Base-by-base conservation (phyloP, 2,888 invertebrate species). In the Athetis lepigone region DNA sequence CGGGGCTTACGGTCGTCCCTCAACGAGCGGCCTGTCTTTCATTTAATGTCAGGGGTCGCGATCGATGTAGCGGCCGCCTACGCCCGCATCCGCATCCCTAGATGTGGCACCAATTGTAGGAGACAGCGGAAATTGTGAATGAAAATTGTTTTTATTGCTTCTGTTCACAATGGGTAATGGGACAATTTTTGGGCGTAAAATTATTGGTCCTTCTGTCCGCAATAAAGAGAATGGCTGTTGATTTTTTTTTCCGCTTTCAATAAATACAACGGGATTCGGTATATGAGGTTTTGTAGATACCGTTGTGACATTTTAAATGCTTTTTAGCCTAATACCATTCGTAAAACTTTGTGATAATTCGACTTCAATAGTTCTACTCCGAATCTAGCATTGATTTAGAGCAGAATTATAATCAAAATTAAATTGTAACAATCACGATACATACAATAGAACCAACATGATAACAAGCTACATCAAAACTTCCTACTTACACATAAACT, bases 41-140 rank as follows among this genome's bases (percentile, higher is more conserved):
- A 85, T 86, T 86, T 88, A 92, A 93, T 93, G 92, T 90, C 93
- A 93, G 92, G 81, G 93, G 93, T 92, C 90, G 84, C 92, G 92
- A 93, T 93, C 93, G 92, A 93, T 93, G 90, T 87, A 88, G 90
- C 90, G 79, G 71, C 88, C 87, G 88, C 89, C 90, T 86, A 86
- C 86, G 81, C 85, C 82, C 82, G 83, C 86, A 84, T 87, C 86
- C 87, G 86, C 82, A 84, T 85, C 82, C 81, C 84, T 75, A 74
- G 73, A 77, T 51, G 69, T 25, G 47, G 37, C 29, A 16, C 58
- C 57, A 82, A 64, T 43, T 47, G 74, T 60, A 63, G 58, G 79
- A 52, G 49, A 23, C 16, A 68, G 81, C 83, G 79, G 50, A 25
- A 55, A 75, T 63, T 50, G 50, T 62, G 42, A 51, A 47, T 47